A percentile compares a stretch with the other conserved stretches of the same genome.
Conservation (phyloP, 2,888 invertebrate species). For the Drosophila mimica region DNA sequence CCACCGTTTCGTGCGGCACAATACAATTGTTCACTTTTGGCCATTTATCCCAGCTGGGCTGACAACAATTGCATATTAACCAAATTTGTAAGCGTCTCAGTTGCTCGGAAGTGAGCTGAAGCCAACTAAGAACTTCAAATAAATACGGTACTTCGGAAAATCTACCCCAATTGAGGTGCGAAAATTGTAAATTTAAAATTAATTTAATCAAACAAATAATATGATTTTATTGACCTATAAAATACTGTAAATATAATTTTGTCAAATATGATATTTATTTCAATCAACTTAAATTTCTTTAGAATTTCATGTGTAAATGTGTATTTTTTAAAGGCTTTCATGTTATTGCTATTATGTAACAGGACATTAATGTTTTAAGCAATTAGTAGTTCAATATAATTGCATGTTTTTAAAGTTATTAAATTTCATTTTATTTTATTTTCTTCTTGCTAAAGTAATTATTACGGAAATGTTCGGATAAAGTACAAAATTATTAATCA, state of each 20-base stretch:
- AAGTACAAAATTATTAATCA: too few species aligned
- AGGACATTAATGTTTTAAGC: not conserved
- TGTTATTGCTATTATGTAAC: not conserved
- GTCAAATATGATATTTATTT: not conserved
- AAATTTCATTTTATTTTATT: not conserved
- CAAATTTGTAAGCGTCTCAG: not conserved
- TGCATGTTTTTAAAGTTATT: not conserved
- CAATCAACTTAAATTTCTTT: not conserved
- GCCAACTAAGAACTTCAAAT: not conserved
- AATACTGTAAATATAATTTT: too few species aligned
- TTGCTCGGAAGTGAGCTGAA: not conserved
- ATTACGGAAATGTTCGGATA: too few species aligned
- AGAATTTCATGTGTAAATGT: not conserved
- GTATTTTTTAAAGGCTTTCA: not conserved
- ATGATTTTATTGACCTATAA: too few species aligned
- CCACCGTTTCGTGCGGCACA: not conserved
- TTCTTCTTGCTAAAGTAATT: too few species aligned
- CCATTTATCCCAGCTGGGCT: conserved; percentile 1
- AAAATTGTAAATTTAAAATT: too few species aligned
- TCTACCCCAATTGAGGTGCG: too few species aligned
- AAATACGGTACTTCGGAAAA: not conserved
- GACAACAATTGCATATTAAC: not conserved
- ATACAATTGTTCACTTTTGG: conserved; percentile 24
- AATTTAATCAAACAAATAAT: too few species aligned
- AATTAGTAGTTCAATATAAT: not conserved